Conservation (phyloP, 2,113 vertebrate species). For the Elaphurus davidianus region DNA sequence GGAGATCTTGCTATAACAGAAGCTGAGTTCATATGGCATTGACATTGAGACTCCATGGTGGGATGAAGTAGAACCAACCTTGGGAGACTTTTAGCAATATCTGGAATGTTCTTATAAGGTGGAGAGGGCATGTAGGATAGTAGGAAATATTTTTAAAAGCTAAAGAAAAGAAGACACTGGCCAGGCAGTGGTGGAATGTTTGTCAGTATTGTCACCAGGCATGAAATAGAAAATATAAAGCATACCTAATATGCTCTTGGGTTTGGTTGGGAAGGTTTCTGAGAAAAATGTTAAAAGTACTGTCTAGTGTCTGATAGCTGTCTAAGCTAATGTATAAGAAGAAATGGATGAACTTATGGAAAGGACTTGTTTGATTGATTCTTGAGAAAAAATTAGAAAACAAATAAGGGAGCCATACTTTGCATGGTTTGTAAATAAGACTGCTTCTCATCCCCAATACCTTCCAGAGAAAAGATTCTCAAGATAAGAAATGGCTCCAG, state of each 20-base stretch:
- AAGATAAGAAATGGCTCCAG: background rate
- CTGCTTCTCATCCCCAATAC: background rate
- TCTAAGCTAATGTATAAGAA: background rate
- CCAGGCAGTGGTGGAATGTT: background rate
- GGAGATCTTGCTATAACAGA: background rate
- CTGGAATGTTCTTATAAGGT: background rate
- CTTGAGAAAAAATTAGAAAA: background rate
- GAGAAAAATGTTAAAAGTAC: background rate
- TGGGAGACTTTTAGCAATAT: background rate
- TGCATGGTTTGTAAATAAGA: background rate
- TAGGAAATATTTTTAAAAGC: background rate
- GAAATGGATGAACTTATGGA: background rate
- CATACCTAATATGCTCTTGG: background rate
- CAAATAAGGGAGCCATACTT: background rate
- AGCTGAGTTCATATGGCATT: background rate
- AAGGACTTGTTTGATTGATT: background rate
- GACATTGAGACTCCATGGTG: background rate
- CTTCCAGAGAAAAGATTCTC: background rate
- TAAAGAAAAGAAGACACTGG: background rate
- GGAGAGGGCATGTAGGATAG: background rate
- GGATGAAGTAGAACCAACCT: background rate
- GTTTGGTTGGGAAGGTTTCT: background rate
- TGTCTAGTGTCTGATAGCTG: background rate
- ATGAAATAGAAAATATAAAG: background rate
- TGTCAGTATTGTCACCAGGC: background rate